A percentile compares a stretch with the other conserved stretches of the same genome.
Evolutionary conservation across 64 coral and sea anemone genomes (phyloP).

Genomic region (Pocillopora verrucosa): DNA sequence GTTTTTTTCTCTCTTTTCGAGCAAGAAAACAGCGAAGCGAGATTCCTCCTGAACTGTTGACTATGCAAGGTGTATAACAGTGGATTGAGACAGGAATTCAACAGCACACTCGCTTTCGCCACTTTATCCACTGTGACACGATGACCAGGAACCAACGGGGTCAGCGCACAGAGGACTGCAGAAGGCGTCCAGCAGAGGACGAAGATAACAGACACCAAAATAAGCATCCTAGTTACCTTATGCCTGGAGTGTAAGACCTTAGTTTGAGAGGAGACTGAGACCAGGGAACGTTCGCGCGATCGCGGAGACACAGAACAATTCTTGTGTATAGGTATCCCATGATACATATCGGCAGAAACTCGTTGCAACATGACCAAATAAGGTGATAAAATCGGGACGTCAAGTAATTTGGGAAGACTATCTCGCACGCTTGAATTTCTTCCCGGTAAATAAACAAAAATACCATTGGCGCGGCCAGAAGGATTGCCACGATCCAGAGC

Average conservation of each 20-base stretch:
- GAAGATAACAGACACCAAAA: neutral
- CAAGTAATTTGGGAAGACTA: neutral
- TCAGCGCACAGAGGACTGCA: neutral
- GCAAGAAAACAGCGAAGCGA: neutral
- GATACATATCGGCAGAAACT: neutral
- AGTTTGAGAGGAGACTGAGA: neutral
- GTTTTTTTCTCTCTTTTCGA: neutral
- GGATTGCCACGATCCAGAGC: neutral
- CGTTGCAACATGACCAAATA: neutral
- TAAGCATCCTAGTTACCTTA: neutral
- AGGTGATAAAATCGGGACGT: neutral
- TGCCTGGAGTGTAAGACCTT: neutral
- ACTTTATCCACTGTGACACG: neutral
- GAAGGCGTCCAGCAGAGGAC: neutral
- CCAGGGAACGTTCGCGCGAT: neutral
- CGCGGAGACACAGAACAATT: neutral
- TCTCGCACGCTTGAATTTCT: neutral
- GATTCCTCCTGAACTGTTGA: neutral
- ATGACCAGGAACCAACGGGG: neutral
- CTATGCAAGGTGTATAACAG: neutral
- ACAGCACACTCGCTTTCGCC: neutral
- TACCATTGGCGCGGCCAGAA: neutral
- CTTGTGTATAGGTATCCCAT: neutral
- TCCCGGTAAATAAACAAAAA: neutral
- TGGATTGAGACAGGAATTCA: conserved; percentile 4